Base-by-base conservation (phyloP, 1,140 invertebrate genomes). In the Euura saliciscinereae region DNA sequence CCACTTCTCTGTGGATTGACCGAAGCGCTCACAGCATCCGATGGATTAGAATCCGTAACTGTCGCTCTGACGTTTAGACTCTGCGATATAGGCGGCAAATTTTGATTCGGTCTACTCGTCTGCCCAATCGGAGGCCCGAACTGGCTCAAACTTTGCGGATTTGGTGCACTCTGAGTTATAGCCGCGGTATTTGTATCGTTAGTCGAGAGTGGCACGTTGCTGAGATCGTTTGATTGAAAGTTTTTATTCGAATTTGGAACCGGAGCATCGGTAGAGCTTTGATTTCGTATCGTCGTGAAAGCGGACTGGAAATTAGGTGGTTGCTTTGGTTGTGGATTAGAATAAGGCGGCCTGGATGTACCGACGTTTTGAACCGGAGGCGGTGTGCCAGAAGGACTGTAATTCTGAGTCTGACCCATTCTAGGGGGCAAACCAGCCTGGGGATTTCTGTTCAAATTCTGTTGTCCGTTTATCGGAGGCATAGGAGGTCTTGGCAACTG, bases 391-490 rank as follows among this genome's bases (percentile, higher is more conserved):
- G 66, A 42, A 28, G 13, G 66, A n/a, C 43, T 67, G 42, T 67
- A 44, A 28, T 67, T 28, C 43, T 67, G 43, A 2, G 42, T 6
- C 28, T 67, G 66, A 67, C 43, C 66, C 43, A 44, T 67, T 44
- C 43, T 8, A 11, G 73, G n/a, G 45, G 66, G 66, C 4, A 46
- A 69, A 74, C 45, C 69, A 46, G 66, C 78, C 28, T 28, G 28
- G 6, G 73, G 71, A 72, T 77, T 79, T 4, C 73, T 67, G 44
- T 75, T 79, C 74, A 71, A 73, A 44, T 74, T 45, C 42, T 76
- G 76, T 67, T 75, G 73, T 42, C 82, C 78, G 66, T 82, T 84
- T 68, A 84, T 80, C 7, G 81, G 80, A 43, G 81, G 79, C 77
- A 83, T 79, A 65, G 78, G 79, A 0, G 81, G 80, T 71, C 79